Evolutionary conservation across 2,797 vertebrate genomes (phyloP).

Genomic region (Thunnus albacares): DNA sequence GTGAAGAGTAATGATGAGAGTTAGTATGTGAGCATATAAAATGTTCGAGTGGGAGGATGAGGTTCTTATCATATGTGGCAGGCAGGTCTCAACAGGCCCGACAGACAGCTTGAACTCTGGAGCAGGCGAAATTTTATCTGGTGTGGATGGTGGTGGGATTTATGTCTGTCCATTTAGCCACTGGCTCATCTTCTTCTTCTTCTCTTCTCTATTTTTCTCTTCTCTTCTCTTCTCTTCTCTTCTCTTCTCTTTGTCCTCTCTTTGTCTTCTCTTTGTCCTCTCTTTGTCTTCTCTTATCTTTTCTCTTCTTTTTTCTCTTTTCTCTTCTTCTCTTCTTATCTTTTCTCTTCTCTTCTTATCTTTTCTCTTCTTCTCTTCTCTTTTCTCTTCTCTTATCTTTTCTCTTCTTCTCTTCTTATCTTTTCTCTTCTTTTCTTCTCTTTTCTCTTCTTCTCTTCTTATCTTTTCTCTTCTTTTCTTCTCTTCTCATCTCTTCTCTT

Average conservation of each 20-base stretch:
- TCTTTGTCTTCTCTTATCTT: too few relatives aligned
- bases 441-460: neutral
- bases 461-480: neutral
- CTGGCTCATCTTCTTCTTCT: neutral
- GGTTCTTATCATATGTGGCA: slow-evolving; percentile 69
- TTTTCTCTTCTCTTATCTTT: neutral
- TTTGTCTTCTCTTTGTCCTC: neutral
- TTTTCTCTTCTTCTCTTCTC: neutral
- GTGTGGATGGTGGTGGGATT: neutral
- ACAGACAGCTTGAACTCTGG: slow-evolving; percentile 32
- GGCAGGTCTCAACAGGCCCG: slow-evolving; percentile 60
- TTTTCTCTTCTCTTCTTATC: too few relatives aligned
- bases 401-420: neutral
- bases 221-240: neutral
- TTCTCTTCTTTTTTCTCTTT: neutral
- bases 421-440: neutral
- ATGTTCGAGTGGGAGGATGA: slow-evolving; percentile 48
- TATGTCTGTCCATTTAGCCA: neutral
- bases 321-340: too few relatives aligned
- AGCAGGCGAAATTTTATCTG: neutral
- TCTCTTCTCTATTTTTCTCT: neutral
- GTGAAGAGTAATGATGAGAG: slow-evolving; percentile 38
- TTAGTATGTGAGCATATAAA: slow-evolving; percentile 45
- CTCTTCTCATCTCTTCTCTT: too few relatives aligned
- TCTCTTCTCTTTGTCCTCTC: too few relatives aligned